Evolutionary conservation across 2,797 vertebrate genomes (phyloP), one percentile per base, ranked within the genome.

Genomic region (Parambassis ranga): DNA sequence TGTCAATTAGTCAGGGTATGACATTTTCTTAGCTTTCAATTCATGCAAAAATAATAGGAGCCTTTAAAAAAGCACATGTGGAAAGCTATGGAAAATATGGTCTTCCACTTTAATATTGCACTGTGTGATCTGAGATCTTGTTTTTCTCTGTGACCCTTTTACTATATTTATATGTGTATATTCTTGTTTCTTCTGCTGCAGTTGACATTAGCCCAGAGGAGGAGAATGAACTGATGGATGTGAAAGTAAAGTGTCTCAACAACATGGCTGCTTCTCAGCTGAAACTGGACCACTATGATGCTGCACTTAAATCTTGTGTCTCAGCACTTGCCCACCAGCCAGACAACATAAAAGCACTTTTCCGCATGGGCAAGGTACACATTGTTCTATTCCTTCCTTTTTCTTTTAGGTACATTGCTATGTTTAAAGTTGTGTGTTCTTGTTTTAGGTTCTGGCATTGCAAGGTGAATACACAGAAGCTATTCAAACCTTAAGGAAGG

Each of bases 221-320:
- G 80, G 97, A 98, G 79, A 88, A 90, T 0, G 92, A 95, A 57
- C 82, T 99, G 60, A 64, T 96, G 59, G 95, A 95, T 0, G 91
- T 98, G 65, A 96, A 96, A 88, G 93, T 98, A 66, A 98, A 98
- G 72, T 99, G 97, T 89, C 90, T 99, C 55, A 99, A 99, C 91
- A 99, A 99, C 88, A 93, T 99, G 90, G 97, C 97, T 0, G 97
- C 97, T 1, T 94, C 96, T 1, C 96, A 98, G 87, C 91, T 99
- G 9, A 98, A 98, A 70, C 69, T 99, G 67, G 95, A 98, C 78
- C 97, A 97, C 79, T 94, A 94, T 7, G 95, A 97, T 0, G 96
- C 96, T 0, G 97, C 96, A 0, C 87, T 97, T 33, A 95, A 95
- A 55, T 96, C 96, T 43, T 98, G 97, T 47, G 92, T 95, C 65